These are phyloP conservation scores for Tubulanus polymorphus DNA, from an alignment of 2,888 invertebrate species.

Conservation along the genomic window DNA sequence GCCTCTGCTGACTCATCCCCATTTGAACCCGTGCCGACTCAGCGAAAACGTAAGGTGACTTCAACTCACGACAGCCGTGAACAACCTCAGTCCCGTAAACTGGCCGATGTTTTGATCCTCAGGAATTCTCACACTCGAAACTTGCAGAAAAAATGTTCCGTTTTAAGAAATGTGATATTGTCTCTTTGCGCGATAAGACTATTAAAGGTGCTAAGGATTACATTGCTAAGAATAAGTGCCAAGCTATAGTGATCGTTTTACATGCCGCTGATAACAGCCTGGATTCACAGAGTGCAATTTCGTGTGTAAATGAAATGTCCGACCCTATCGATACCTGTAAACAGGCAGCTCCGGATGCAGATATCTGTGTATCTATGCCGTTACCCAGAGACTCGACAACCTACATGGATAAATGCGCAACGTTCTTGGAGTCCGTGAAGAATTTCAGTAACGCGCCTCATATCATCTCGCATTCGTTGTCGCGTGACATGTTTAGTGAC, in stretches of 20 bases:
- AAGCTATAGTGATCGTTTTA: neutral
- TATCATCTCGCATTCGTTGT: neutral
- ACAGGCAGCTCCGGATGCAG: neutral
- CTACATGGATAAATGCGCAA: neutral
- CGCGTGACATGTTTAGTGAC: neutral
- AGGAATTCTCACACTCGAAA: too few relatives aligned
- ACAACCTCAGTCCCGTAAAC: too few relatives aligned
- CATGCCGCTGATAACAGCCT: neutral
- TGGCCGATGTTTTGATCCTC: too few relatives aligned
- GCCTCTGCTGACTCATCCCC: too few relatives aligned
- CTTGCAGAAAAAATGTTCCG: too few relatives aligned
- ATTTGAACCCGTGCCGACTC: too few relatives aligned
- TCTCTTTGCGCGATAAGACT: too few relatives aligned
- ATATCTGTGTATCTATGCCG: neutral
- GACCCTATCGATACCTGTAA: neutral
- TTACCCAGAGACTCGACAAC: neutral
- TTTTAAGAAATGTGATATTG: too few relatives aligned
- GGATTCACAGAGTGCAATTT: neutral
- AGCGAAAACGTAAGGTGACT: too few relatives aligned
- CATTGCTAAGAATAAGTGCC: too few relatives aligned
- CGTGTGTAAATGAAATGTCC: neutral
- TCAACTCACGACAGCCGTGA: too few relatives aligned
- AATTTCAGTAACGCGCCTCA: neutral
- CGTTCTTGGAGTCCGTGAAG: neutral
- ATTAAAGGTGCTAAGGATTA: too few relatives aligned